Evolutionary conservation across 2,797 vertebrate genomes (phyloP).

Genomic region (Malacoctenus gilli): DNA sequence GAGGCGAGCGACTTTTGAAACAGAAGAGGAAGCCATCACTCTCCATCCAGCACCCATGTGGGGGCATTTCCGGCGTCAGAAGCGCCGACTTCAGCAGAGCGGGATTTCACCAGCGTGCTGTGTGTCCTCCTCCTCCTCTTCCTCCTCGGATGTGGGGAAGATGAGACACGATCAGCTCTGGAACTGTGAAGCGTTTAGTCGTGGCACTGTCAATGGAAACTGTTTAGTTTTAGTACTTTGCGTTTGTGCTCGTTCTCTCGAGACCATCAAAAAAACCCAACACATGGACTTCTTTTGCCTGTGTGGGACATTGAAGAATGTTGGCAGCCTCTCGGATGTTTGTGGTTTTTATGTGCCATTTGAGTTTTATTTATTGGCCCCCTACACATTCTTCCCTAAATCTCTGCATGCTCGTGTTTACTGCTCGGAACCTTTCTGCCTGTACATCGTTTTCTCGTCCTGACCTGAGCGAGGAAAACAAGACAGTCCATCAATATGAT

Average conservation of each 20-base stretch:
- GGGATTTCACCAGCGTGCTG: slow-evolving; percentile 27
- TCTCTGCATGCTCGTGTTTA: slow-evolving; percentile 2
- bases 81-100: slow-evolving; percentile 44
- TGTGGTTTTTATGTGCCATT: slow-evolving; percentile 37
- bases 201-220: slow-evolving; percentile 11
- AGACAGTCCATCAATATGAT: slow-evolving; percentile 23
- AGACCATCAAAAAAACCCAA: background rate
- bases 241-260: background rate
- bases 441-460: slow-evolving; percentile 15
- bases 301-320: slow-evolving; percentile 14
- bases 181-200: slow-evolving; percentile 13
- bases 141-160: background rate
- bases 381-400: slow-evolving; percentile 6
- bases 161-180: slow-evolving; percentile 1
- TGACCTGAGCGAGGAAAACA: background rate
- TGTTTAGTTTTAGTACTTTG: slow-evolving; percentile 2
- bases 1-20: slow-evolving; percentile 1
- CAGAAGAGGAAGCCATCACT: slow-evolving; percentile 37
- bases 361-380: slow-evolving; percentile 54
- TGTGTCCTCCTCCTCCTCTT: slow-evolving; percentile 16
- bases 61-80: slow-evolving; percentile 41
- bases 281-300: background rate
- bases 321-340: background rate
- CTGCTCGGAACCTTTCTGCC: slow-evolving; percentile 3
- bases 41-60: slow-evolving; percentile 27